Conservation (phyloP, 2,888 invertebrate species). For the Epiblema foenella region DNA sequence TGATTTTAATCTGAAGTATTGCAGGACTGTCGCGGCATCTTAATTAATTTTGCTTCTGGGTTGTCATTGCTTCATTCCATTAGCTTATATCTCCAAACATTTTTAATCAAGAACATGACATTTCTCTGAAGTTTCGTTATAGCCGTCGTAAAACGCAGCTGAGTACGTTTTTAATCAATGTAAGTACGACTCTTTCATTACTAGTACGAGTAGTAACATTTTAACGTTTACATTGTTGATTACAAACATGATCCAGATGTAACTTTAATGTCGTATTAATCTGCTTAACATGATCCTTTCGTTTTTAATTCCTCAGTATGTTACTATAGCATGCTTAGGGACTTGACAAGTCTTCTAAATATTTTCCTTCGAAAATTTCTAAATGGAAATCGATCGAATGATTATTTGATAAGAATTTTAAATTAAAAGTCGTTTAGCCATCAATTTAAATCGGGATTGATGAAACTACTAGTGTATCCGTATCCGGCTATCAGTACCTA, state of each 20-base stretch:
- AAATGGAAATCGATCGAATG: too few relatives aligned
- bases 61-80: slow-evolving; percentile 61
- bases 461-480: not conserved
- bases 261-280: not conserved
- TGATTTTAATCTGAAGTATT: slow-evolving; percentile 40
- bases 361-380: not conserved
- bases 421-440: too few relatives aligned
- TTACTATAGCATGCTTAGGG: not conserved
- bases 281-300: not conserved
- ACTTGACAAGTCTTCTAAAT: not conserved
- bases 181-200: slow-evolving; percentile 38
- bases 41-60: slow-evolving; percentile 45
- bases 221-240: not conserved
- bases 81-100: slow-evolving; percentile 60
- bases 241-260: slow-evolving; percentile 15
- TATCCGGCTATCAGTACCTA: not conserved
- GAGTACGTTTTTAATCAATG: slow-evolving; percentile 42
- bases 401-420: too few relatives aligned
- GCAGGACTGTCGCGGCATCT: slow-evolving; percentile 30
- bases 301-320: not conserved
- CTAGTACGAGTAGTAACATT: not conserved
- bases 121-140: slow-evolving; percentile 36
- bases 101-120: slow-evolving; percentile 46
- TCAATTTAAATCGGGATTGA: too few relatives aligned
- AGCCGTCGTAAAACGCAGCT: slow-evolving; percentile 41